Base-by-base conservation (phyloP, 1,140 invertebrate species). In the Bombus polaris region DNA sequence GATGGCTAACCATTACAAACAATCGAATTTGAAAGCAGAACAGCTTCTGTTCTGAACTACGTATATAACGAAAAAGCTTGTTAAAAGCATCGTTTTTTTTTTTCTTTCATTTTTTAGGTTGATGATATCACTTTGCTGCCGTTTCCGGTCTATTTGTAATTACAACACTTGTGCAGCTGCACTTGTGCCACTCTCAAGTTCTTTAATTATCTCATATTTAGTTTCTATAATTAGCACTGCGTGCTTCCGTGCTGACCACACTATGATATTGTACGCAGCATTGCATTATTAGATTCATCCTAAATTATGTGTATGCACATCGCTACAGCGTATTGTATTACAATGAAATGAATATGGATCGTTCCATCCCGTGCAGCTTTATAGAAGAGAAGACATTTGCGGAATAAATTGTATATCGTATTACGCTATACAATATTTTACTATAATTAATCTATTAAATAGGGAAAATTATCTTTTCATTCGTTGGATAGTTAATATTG, bases 191-290 rank as follows among this genome's bases (percentile, higher is more conserved):
- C 76, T 78, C 76, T 44, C 37, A 66, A 79, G 76, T 66, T 47
- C 39, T 62, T 79, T 66, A 79, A 79, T 79, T 79, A 79, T 79
- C 76, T 79, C 62, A 68, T 66, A 79, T 79, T 66, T 79, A 79
- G 62, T 66, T 66, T 79, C 76, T 79, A 79, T 79, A 66, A 79
- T 79, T 79, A 79, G 76, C 62, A 44, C 18, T 47, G n/a, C 57
- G 9, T 65, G n/a, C 39, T 66, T 66, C 59, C 59, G 39, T 25
- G 32, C 62, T 44, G n/a, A 44, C 35, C 10, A 35, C 25, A 12
- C 18, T 59, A 25, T 66, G n/a, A 42, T 39, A 18, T 66, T 66
- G 25, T 12, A 65, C 66, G 18, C 1, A 35, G 18, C 42, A 39
- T 44, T 66, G 9, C n/a, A n/a, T 62, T 22, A 37, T 42, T 42